These are phyloP conservation scores for Decapterus maruadsi DNA, from an alignment of 2,797 vertebrate species.

Conservation along the genomic window DNA sequence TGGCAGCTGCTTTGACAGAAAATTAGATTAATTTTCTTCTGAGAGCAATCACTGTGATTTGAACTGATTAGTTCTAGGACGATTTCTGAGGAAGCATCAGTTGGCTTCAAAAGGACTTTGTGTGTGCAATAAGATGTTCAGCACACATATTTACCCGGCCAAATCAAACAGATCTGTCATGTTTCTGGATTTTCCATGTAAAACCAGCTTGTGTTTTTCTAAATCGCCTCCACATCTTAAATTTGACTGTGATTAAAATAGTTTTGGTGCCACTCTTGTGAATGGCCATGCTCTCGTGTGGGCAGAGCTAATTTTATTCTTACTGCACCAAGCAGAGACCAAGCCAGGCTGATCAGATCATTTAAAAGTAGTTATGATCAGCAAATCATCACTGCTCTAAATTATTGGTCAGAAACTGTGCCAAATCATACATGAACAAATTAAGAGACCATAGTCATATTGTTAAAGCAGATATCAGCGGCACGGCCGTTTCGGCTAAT, in stretches of 20 bases:
- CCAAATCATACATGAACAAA: background rate
- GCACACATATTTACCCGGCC: slow-evolving; percentile 54
- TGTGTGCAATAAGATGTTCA: slow-evolving; percentile 61
- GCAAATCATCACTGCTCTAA: background rate
- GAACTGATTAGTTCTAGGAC: slow-evolving; percentile 81
- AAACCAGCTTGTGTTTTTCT: slow-evolving; percentile 21
- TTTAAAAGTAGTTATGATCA: background rate
- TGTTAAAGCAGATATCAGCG: no score
- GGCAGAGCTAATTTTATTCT: slow-evolving; percentile 8
- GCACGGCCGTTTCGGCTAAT: no score
- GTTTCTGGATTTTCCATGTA: slow-evolving; percentile 37
- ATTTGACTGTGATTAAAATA: slow-evolving; percentile 20
- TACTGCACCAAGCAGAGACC: background rate
- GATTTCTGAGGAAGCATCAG: slow-evolving; percentile 69
- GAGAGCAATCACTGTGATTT: slow-evolving; percentile 86
- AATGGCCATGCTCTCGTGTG: background rate
- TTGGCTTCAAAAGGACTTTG: slow-evolving; percentile 64
- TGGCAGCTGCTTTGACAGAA: slow-evolving; percentile 84
- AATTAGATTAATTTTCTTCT: slow-evolving; percentile 84
- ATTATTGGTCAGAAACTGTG: background rate
- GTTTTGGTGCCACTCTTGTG: slow-evolving; percentile 6
- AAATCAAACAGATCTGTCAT: slow-evolving; percentile 59
- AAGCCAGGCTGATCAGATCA: slow-evolving; percentile 7
- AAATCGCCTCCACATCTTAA: slow-evolving; percentile 12
- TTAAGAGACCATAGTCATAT: background rate